Evolutionary conservation across 2,888 invertebrate genomes (phyloP).

Genomic region (Latheticus oryzae): DNA sequence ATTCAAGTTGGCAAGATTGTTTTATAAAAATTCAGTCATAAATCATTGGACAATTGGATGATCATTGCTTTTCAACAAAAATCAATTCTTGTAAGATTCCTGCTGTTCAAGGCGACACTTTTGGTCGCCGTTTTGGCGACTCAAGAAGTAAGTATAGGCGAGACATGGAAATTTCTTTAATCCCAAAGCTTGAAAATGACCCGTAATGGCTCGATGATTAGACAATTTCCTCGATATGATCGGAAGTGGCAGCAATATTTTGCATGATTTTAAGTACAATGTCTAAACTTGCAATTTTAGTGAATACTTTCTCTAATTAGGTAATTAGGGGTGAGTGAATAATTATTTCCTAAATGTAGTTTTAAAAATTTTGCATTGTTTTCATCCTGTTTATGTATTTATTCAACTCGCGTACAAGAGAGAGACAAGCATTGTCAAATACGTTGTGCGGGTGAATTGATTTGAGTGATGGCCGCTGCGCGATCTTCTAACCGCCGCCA

Average conservation of each 20-base stretch:
- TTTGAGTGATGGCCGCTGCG: slow-evolving; percentile 71
- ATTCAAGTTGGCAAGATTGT: too few species aligned
- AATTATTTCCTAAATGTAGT: not conserved
- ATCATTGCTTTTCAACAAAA: too few species aligned
- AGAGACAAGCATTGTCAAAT: slow-evolving; percentile 51
- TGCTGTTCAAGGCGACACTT: slow-evolving; percentile 15
- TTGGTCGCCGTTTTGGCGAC: slow-evolving; percentile 6
- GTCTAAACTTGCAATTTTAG: not conserved
- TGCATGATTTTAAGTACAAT: slow-evolving; percentile 8
- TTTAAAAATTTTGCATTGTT: slow-evolving; percentile 8
- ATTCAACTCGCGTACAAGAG: slow-evolving; percentile 40
- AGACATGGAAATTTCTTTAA: slow-evolving; percentile 23
- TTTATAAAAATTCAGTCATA: too few species aligned
- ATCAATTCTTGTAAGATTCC: slow-evolving; percentile 1
- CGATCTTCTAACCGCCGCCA: slow-evolving; percentile 71
- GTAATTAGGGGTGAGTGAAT: slow-evolving; percentile 10
- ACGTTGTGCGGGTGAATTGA: slow-evolving; percentile 60
- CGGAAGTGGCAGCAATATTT: slow-evolving; percentile 11
- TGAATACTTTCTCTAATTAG: slow-evolving; percentile 17
- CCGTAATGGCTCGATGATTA: slow-evolving; percentile 16
- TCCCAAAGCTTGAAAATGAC: slow-evolving; percentile 11
- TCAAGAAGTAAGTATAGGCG: slow-evolving; percentile 4
- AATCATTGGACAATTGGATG: too few species aligned
- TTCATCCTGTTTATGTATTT: slow-evolving; percentile 32
- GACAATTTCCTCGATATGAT: slow-evolving; percentile 18